phyloP scores from a whole-genome alignment of 1,140 invertebrate genomes.

The Caenorhabditis inopinata region DNA sequence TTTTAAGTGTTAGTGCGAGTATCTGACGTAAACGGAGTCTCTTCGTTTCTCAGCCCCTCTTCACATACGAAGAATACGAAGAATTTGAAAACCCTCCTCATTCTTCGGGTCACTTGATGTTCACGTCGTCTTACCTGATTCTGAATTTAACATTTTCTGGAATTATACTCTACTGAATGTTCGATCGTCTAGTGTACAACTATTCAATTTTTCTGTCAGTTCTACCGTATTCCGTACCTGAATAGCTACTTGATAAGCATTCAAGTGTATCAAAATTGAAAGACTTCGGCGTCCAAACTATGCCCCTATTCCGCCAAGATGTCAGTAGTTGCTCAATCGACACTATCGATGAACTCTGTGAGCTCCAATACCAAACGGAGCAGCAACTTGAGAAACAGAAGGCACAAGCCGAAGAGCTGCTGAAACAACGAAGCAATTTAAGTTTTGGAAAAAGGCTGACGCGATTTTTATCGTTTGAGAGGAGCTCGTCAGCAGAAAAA shows the following conservation, averaged over 20 bases:
- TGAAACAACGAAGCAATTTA: background rate
- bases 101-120: slow-evolving; percentile 19
- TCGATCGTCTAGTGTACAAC: too few species aligned
- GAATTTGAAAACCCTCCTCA: background rate
- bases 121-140: background rate
- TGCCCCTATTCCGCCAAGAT: background rate
- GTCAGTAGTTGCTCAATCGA: background rate
- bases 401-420: background rate
- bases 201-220: background rate
- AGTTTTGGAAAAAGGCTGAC: background rate
- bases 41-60: background rate
- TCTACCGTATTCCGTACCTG: background rate
- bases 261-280: too few species aligned
- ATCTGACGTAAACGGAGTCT: slow-evolving; percentile 19
- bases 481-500: too few species aligned
- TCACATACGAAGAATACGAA: background rate
- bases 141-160: too few species aligned
- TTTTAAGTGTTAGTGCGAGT: background rate
- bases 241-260: too few species aligned
- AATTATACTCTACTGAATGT: too few species aligned
- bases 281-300: too few species aligned
- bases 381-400: slow-evolving; percentile 10
- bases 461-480: background rate
- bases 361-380: background rate
- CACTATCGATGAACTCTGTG: slow-evolving; percentile 4